phyloP scores from a whole-genome alignment of 1,140 invertebrate genomes.

The Lepidurus couesii region DNA sequence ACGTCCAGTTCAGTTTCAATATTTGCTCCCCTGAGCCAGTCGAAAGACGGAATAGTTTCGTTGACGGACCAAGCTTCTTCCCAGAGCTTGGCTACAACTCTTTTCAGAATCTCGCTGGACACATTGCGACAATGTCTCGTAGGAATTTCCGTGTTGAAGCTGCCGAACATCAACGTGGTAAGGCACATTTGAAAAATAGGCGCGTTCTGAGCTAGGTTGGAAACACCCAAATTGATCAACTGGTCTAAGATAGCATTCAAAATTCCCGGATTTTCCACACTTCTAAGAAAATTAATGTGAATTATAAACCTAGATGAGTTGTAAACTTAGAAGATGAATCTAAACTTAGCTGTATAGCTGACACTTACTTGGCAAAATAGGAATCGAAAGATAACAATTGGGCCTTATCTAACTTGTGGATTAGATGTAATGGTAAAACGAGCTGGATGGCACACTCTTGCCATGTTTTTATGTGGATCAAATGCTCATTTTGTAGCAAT shows the following conservation, averaged over 20 bases:
- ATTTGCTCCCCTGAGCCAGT: background rate
- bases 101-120: background rate
- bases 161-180: background rate
- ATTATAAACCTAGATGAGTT: background rate
- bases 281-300: background rate
- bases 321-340: background rate
- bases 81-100: background rate
- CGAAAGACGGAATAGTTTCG: background rate
- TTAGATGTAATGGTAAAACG: background rate
- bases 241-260: background rate
- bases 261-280: background rate
- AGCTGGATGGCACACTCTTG: background rate
- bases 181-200: background rate
- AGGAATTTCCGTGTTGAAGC: background rate
- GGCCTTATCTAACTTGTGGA: background rate
- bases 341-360: background rate
- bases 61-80: background rate
- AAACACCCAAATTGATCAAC: background rate
- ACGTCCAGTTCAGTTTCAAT: background rate
- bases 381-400: background rate
- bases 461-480: background rate
- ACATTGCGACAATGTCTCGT: background rate
- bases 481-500: background rate
- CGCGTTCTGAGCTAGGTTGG: background rate
- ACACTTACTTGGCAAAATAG: background rate